These are phyloP conservation scores for Ips typographus DNA, from an alignment of 1,140 invertebrate genomes.

Conservation along the genomic window DNA sequence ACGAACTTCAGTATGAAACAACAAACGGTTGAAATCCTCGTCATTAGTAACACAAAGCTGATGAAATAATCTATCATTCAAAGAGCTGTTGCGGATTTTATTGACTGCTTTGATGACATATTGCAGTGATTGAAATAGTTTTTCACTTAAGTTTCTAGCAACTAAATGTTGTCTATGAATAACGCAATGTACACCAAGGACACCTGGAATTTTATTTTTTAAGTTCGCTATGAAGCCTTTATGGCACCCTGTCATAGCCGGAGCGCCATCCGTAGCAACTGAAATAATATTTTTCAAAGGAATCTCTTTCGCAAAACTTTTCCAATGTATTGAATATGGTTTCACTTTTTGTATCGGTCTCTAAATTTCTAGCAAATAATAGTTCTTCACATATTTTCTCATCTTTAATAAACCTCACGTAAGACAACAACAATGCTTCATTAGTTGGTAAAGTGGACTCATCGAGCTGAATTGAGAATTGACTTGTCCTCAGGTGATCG, in stretches of 20 bases:
- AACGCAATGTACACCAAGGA: conserved; percentile 33
- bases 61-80: conserved; percentile 47
- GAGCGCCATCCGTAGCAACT: conserved; percentile 40
- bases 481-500: conserved; percentile 43
- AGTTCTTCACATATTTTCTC: conserved; percentile 36
- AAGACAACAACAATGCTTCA: conserved; percentile 32
- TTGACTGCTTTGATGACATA: conserved; percentile 43
- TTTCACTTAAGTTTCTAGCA: too few species aligned
- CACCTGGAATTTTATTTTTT: conserved; percentile 31
- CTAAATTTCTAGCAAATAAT: conserved; percentile 36
- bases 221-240: conserved; percentile 17
- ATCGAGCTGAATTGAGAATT: conserved; percentile 13
- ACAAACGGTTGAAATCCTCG: conserved; percentile 48
- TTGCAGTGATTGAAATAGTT: conserved; percentile 33
- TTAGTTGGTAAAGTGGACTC: conserved; percentile 27
- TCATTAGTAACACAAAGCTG: conserved; percentile 49
- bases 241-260: conserved; percentile 34
- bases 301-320: conserved; percentile 43
- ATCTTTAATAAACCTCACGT: conserved; percentile 32
- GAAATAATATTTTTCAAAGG: conserved; percentile 40
- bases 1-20: conserved; percentile 48
- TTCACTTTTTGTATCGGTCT: conserved; percentile 34
- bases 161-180: conserved; percentile 33
- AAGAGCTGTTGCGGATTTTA: conserved; percentile 41
- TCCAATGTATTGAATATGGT: conserved; percentile 48